Base-by-base conservation (phyloP, 92 coral and sea anemone genomes). In the Porites lobata region DNA sequence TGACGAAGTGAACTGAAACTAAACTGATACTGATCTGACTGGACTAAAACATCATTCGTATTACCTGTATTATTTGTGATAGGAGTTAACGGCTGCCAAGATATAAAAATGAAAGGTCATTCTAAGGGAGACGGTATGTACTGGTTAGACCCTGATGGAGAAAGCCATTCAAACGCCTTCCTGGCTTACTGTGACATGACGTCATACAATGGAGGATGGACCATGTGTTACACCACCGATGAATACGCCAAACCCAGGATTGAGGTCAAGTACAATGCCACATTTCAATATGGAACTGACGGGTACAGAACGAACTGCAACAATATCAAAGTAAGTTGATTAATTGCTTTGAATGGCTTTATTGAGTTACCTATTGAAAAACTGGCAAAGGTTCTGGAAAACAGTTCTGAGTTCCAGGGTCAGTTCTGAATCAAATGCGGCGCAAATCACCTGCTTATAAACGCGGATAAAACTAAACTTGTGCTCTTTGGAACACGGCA, bases 151-250 rank as follows among this genome's bases (percentile, higher is more conserved):
- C 82, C 89, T 2, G 74, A 32, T 62, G 89, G 83, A 50, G 76
- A 38, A 76, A 43, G 52, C 52, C 20, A 7, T 56, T 67, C 64
- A 51, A 38, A 74, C 17, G 52, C 80, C 26, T 77, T 85, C 78
- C 76, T 1, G 29, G 84, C 83, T 11, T 85, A 85, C 84, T 85
- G 89, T 68, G 78, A 85, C 58, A 85, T 85, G 89, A 76, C 77
- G 65, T 75, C 83, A 63, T 38, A 50, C 75, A 72, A 79, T 54
- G 84, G 84, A 50, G 89, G 84, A 51, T 85, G 89, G 88, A 85
- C 88, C 51, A 75, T 85, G 82, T 85, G 88, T 50, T 84, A 84
- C 71, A 73, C 88, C 1, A 81, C 85, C 15, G 18, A 65, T 22
- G 76, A 65, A 17, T 11, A 61, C 13, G 65, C 65, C 65, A 61